A percentile compares a stretch with the other conserved stretches of the same genome.
These are phyloP conservation scores for Danio kyathit DNA, from an alignment of 2,797 vertebrate species.

Conservation along the genomic window DNA sequence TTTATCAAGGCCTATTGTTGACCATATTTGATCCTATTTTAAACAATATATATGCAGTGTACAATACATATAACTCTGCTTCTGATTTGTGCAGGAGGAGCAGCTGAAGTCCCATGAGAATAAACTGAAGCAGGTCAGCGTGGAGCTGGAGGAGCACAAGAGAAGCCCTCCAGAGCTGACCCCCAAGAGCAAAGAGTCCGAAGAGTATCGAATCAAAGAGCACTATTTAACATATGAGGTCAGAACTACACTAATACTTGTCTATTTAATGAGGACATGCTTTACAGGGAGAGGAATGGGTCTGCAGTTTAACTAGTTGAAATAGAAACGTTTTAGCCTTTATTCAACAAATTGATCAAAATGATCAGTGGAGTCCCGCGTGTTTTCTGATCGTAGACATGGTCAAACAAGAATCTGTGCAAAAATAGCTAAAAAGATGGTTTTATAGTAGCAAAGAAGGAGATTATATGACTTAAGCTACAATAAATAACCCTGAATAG, in stretches of 20 bases:
- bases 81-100: conserved; percentile 84
- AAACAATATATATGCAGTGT: neutral
- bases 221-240: conserved; percentile 98
- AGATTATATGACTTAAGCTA: too few species aligned
- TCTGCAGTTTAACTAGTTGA: too few species aligned
- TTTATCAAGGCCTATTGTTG: neutral
- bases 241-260: conserved; percentile 42
- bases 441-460: too few species aligned
- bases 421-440: too few species aligned
- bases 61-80: neutral
- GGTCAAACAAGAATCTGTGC: too few species aligned
- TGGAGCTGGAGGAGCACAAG: conserved; percentile 94
- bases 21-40: neutral
- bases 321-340: too few species aligned
- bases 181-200: conserved; percentile 91
- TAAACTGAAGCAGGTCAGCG: conserved; percentile 93
- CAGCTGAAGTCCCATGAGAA: conserved; percentile 95
- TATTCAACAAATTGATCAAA: too few species aligned
- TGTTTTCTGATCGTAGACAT: too few species aligned
- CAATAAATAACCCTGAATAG: too few species aligned
- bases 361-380: too few species aligned
- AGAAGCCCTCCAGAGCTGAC: conserved; percentile 84
- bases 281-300: too few species aligned
- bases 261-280: too few species aligned
- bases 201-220: conserved; percentile 95